Conservation (phyloP, 2,113 vertebrate species). For the Coryphaenoides rupestris region DNA sequence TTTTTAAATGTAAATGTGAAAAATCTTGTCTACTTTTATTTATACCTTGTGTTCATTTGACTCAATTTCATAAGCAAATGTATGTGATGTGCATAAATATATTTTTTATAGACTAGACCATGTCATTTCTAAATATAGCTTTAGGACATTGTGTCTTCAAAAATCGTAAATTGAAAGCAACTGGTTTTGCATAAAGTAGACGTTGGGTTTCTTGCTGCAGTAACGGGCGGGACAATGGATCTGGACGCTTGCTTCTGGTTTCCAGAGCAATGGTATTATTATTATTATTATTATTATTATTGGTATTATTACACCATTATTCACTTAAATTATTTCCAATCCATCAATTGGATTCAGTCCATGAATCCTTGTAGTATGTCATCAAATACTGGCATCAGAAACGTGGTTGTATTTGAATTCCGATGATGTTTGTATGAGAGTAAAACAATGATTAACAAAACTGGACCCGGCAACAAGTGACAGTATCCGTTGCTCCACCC, state of each 20-base stretch:
- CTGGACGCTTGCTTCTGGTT: constrained; percentile 53
- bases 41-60: constrained; percentile 79
- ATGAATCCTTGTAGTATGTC: no score
- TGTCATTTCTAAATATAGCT: constrained; percentile 73
- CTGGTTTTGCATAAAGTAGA: constrained; percentile 90
- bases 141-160: constrained; percentile 48
- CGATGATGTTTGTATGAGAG: not conserved
- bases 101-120: constrained; percentile 86
- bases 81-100: constrained; percentile 88
- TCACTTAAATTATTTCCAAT: no score
- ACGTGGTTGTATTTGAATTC: no score
- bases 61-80: constrained; percentile 77
- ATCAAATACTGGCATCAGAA: no score
- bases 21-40: constrained; percentile 79
- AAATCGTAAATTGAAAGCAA: constrained; percentile 73
- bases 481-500: constrained; percentile 49
- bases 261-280: not conserved
- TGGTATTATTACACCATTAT: not conserved
- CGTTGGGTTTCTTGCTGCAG: constrained; percentile 59
- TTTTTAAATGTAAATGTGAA: constrained; percentile 81
- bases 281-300: no score
- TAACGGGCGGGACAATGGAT: constrained; percentile 60
- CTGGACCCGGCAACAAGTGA: constrained; percentile 28
- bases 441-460: constrained; percentile 28
- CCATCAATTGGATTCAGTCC: no score